These are phyloP conservation scores for Falco cherrug DNA, from an alignment of 2,797 vertebrate genomes.

Conservation along the genomic window DNA sequence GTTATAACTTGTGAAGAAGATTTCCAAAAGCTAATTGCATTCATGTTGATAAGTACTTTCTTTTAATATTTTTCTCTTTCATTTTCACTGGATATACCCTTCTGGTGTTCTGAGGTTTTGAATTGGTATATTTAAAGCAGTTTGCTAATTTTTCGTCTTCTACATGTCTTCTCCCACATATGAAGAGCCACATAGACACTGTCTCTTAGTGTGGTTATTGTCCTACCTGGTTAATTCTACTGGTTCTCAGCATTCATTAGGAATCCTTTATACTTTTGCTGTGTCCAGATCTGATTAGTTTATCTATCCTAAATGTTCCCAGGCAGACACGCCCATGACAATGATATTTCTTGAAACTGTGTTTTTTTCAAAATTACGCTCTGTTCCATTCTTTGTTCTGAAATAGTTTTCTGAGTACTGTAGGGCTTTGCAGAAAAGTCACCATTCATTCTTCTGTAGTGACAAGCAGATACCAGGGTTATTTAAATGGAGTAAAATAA, in stretches of 20 bases:
- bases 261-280: neutral
- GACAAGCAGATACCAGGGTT: neutral
- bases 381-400: neutral
- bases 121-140: neutral
- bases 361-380: neutral
- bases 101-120: neutral
- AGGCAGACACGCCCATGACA: neutral
- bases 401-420: neutral
- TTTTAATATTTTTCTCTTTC: neutral
- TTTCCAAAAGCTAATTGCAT: neutral
- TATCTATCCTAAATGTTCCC: neutral
- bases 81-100: neutral
- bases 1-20: neutral
- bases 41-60: neutral
- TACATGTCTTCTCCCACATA: fast-evolving
- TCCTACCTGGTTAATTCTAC: neutral
- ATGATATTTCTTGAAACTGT: neutral
- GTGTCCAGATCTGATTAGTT: neutral
- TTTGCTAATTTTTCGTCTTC: neutral
- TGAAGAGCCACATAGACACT: neutral
- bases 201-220: neutral
- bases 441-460: neutral
- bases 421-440: neutral
- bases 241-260: neutral
- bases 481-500: neutral